These are phyloP conservation scores for Hemaris fuciformis DNA, from an alignment of 2,888 invertebrate species.

Conservation along the genomic window DNA sequence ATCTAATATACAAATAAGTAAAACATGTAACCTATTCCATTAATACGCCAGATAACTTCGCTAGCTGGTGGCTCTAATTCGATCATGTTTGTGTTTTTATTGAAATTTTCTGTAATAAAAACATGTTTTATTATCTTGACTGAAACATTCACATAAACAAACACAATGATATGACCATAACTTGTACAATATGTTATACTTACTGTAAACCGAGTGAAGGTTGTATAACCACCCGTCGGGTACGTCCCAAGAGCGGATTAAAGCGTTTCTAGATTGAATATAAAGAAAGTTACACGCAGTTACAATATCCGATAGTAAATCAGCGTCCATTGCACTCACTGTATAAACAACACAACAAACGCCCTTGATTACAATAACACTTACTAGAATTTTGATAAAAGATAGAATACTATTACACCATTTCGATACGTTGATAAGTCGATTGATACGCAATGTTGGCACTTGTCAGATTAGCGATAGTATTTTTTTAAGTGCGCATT, in stretches of 20 bases:
- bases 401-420: neutral
- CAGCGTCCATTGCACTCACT: constrained; percentile 38
- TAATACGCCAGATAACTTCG: constrained; percentile 15
- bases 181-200: constrained; percentile 15
- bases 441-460: neutral
- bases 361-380: constrained; percentile 7
- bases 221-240: constrained; percentile 55
- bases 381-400: neutral
- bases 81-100: constrained; percentile 27
- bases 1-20: neutral
- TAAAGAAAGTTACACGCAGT: constrained; percentile 48
- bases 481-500: constrained; percentile 28
- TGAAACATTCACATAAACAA: neutral
- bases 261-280: constrained; percentile 49
- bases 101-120: constrained; percentile 30
- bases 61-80: constrained; percentile 35
- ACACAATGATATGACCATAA: neutral
- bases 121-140: constrained; percentile 2
- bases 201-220: constrained; percentile 47
- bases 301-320: constrained; percentile 16
- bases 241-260: constrained; percentile 61
- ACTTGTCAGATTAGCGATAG: constrained; percentile 4
- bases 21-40: constrained; percentile 15
- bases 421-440: neutral
- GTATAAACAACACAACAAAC: constrained; percentile 10